phyloP scores from a whole-genome alignment of 2,113 vertebrate genomes.

The pig (Sus scrofa) region T2T-Sscrofa CM000820.6:72878501-72879000 shows the following conservation, averaged over 20 bases:
- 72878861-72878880: background rate
- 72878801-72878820: background rate
- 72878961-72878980: background rate
- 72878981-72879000: background rate
- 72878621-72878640: background rate
- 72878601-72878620: background rate
- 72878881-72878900: background rate
- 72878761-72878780: background rate
- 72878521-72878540: background rate
- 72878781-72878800: background rate
- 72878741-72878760: background rate
- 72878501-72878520: background rate
- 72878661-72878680: background rate
- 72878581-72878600: background rate
- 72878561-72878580: background rate
- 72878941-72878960: background rate
- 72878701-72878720: background rate
- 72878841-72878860: background rate
- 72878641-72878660: background rate
- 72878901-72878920: background rate
- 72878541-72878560: background rate
- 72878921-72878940: background rate
- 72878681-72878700: background rate
- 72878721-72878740: conserved; percentile 7
- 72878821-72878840: background rate